A percentile compares a stretch with the other conserved stretches of the same genome.
Evolutionary conservation across 2,797 vertebrate species (phyloP).

Genomic region (Chanos chanos): DNA sequence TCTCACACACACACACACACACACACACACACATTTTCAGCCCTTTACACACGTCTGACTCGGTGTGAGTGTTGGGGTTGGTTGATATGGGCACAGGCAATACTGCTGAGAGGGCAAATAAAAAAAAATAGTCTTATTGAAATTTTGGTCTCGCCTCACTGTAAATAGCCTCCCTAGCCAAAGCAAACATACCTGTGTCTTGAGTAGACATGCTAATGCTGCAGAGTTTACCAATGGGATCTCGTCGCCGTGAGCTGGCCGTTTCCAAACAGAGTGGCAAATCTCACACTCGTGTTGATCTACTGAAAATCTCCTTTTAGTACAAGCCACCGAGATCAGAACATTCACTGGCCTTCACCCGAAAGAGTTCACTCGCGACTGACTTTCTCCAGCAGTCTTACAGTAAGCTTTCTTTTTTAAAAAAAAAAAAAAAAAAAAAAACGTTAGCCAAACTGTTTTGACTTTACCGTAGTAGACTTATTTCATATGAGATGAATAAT

Average conservation of each 20-base stretch:
- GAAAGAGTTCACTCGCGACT: no score
- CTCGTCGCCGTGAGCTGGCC: background rate
- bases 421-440: no score
- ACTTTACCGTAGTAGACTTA: no score
- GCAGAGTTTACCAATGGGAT: constrained; percentile 12
- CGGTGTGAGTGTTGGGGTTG: background rate
- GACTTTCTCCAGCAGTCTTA: no score
- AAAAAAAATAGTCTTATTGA: constrained; percentile 6
- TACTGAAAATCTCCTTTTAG: constrained; percentile 4
- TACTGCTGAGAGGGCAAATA: constrained; percentile 13
- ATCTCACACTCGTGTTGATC: constrained; percentile 43
- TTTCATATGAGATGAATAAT: no score
- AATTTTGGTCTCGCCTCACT: constrained; percentile 23
- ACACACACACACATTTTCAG: no score
- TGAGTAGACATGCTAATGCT: constrained; percentile 18
- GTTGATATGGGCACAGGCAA: constrained; percentile 1
- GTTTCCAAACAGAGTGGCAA: constrained; percentile 4
- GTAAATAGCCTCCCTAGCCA: constrained; percentile 31
- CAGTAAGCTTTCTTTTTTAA: no score
- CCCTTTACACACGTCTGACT: no score
- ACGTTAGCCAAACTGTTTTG: no score
- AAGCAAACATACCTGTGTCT: constrained; percentile 35
- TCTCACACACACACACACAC: no score
- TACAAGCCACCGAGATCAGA: constrained; percentile 33
- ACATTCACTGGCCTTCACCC: no score